Evolutionary conservation across 2,113 vertebrate species (phyloP).

Genomic region (Prunella himalayana): DNA sequence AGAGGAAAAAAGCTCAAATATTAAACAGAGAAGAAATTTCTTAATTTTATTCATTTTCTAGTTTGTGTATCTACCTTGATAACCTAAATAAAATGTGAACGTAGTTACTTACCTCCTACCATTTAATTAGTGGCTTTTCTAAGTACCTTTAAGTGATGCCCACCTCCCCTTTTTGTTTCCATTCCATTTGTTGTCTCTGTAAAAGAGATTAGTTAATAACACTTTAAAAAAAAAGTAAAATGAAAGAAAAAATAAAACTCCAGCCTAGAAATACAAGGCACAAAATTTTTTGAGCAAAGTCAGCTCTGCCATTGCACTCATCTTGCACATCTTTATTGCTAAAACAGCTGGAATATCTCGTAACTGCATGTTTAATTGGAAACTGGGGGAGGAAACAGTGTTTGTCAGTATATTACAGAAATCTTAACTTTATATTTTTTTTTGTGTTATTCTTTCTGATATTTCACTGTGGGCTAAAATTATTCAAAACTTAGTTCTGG

Average conservation of each 20-base stretch:
- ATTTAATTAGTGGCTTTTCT: background rate
- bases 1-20: background rate
- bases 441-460: background rate
- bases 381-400: background rate
- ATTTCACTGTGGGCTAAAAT: background rate
- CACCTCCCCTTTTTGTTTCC: fast-evolving
- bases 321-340: background rate
- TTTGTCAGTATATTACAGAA: background rate
- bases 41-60: background rate
- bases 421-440: background rate
- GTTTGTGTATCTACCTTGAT: background rate
- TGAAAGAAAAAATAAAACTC: background rate
- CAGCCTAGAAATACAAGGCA: background rate
- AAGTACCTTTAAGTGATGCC: background rate
- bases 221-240: background rate
- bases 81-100: background rate
- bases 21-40: background rate
- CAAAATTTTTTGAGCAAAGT: background rate
- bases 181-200: background rate
- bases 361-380: background rate
- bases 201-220: background rate
- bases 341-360: background rate
- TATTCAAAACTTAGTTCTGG: background rate
- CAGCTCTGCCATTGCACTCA: background rate
- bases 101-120: background rate